Percentiles rank a stretch among this genome's conserved stretches.
Evolutionary conservation across 2,888 invertebrate species (phyloP).

Genomic region (Hypomecis atomaria): DNA sequence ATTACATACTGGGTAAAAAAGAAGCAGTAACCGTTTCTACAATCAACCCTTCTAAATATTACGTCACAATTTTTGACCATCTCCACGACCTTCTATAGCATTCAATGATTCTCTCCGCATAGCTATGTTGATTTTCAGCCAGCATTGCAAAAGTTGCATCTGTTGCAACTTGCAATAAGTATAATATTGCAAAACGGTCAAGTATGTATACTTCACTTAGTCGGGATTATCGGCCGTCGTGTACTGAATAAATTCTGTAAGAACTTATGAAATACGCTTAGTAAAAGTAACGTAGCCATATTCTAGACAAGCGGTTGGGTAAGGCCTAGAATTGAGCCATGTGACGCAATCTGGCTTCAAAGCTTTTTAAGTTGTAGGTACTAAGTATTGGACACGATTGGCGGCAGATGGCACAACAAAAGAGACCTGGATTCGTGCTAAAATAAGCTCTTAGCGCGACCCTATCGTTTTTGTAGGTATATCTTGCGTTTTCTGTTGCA

Average conservation of each 20-base stretch:
- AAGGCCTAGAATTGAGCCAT: conserved; percentile 14
- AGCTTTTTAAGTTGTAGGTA: not conserved
- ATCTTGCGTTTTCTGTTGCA: too few relatives aligned
- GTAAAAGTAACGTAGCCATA: conserved; percentile 25
- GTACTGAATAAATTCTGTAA: conserved; percentile 22
- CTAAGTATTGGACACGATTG: not conserved
- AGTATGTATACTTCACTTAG: conserved; percentile 10
- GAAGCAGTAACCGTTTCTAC: too few relatives aligned
- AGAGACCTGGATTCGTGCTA: too few relatives aligned
- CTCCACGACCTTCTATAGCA: not conserved
- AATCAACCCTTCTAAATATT: too few relatives aligned
- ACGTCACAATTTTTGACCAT: too few relatives aligned
- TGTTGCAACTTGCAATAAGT: conserved; percentile 23
- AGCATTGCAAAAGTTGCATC: conserved; percentile 14
- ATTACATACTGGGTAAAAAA: too few relatives aligned
- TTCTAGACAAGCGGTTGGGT: conserved; percentile 23
- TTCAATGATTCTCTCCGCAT: not conserved
- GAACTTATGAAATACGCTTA: conserved; percentile 18
- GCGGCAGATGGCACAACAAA: too few relatives aligned
- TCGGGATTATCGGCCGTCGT: conserved; percentile 1
- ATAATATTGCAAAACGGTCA: conserved; percentile 19
- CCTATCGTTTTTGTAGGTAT: too few relatives aligned
- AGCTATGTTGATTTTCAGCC: not conserved
- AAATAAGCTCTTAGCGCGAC: too few relatives aligned
- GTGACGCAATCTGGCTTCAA: conserved; percentile 8